phyloP scores from a whole-genome alignment of 2,113 vertebrate genomes.

The Picathartes gymnocephalus region DNA sequence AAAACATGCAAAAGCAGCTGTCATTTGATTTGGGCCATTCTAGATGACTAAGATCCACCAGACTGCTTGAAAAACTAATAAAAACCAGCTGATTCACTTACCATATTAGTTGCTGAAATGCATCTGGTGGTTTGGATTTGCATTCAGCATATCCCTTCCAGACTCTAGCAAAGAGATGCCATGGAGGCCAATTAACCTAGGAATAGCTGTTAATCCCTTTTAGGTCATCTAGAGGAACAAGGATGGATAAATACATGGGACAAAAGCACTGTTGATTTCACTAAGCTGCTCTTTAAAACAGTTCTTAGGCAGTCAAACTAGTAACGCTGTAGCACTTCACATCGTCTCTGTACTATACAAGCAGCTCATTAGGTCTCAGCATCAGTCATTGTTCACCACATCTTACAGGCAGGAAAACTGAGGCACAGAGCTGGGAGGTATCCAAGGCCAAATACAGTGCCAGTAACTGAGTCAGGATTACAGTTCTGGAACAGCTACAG shows the following conservation, averaged over 20 bases:
- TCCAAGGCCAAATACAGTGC: not conserved
- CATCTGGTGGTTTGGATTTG: not conserved
- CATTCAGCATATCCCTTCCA: not conserved
- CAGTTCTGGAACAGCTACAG: not conserved
- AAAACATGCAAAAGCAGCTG: not conserved
- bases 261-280: conserved; percentile 10
- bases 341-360: not conserved
- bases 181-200: conserved; percentile 4
- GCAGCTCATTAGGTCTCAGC: not conserved
- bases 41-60: not conserved
- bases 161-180: not conserved
- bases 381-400: not conserved
- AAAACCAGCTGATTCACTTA: not conserved
- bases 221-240: not conserved
- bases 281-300: not conserved
- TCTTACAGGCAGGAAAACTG: not conserved
- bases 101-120: not conserved
- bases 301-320: not conserved
- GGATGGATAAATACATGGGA: not conserved
- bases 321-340: not conserved
- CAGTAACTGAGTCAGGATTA: not conserved
- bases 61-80: not conserved
- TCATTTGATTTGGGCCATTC: not conserved
- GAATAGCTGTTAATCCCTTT: conserved; percentile 2
- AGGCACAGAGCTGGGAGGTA: not conserved